Percentiles rank a stretch among this genome's conserved stretches.
phyloP scores from a whole-genome alignment of 2,797 vertebrate species.

The Botia almorhae region DNA sequence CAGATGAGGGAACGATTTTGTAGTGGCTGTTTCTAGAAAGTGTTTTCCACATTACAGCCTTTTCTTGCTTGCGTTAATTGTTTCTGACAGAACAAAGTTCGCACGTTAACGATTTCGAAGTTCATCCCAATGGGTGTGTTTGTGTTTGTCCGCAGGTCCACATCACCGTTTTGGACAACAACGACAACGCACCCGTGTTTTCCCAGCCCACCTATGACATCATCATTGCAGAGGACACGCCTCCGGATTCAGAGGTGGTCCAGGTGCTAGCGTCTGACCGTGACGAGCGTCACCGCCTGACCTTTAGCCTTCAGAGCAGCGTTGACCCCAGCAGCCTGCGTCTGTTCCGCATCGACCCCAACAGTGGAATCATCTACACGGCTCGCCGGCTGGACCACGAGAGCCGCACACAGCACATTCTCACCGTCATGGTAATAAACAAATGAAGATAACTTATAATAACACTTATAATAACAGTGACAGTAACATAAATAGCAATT shows the following conservation, averaged over 20 bases:
- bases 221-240: slow-evolving; percentile 90
- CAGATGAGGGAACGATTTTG: not conserved
- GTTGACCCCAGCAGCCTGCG: slow-evolving; percentile 88
- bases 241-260: slow-evolving; percentile 88
- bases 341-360: slow-evolving; percentile 90
- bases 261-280: slow-evolving; percentile 91
- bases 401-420: slow-evolving; percentile 90
- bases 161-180: slow-evolving; percentile 92
- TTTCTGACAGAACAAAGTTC: slow-evolving; percentile 44
- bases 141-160: slow-evolving; percentile 79
- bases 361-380: slow-evolving; percentile 85
- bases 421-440: slow-evolving; percentile 88
- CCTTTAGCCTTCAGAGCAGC: slow-evolving; percentile 91
- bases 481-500: too few species aligned
- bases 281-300: slow-evolving; percentile 89
- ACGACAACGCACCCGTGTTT: slow-evolving; percentile 94
- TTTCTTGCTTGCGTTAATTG: not conserved
- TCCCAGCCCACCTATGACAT: slow-evolving; percentile 90
- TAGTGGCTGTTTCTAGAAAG: not conserved
- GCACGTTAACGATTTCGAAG: slow-evolving; percentile 40
- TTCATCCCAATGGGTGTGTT: slow-evolving; percentile 27
- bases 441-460: not conserved
- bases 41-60: not conserved
- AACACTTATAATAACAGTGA: too few species aligned
- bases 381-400: slow-evolving; percentile 92